Percentiles rank a stretch among this genome's conserved stretches.
phyloP scores from a whole-genome alignment of 2,113 vertebrate genomes.

The Nymphicus hollandicus region DNA sequence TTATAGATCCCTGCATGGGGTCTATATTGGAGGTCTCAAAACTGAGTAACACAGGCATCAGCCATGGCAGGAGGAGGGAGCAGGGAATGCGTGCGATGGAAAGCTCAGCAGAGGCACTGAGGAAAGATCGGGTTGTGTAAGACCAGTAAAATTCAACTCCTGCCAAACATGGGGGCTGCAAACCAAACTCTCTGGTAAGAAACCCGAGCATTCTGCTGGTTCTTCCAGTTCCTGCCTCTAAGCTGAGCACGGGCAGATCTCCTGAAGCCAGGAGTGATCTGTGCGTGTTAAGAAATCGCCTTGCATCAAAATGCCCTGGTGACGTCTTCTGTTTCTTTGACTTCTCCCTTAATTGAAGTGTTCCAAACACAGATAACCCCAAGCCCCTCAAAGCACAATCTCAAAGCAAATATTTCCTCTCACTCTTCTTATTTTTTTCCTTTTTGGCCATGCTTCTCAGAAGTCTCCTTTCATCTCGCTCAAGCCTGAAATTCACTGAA shows the following conservation, averaged over 20 bases:
- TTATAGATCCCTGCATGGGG: neutral
- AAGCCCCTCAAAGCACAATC: neutral
- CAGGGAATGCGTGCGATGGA: neutral
- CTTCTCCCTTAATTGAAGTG: neutral
- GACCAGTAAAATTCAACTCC: neutral
- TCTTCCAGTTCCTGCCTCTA: neutral
- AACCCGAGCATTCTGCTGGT: neutral
- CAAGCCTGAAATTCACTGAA: slow-evolving; percentile 1
- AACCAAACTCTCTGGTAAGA: neutral
- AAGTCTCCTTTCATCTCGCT: neutral
- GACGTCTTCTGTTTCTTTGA: neutral
- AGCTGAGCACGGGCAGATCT: neutral
- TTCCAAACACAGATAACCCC: neutral
- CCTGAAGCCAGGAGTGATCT: neutral
- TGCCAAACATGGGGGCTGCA: neutral
- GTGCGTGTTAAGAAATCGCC: neutral
- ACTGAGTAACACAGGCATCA: neutral
- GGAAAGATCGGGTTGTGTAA: neutral
- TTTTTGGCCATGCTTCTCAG: neutral
- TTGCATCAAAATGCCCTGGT: neutral
- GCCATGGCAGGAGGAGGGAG: neutral
- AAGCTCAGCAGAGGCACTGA: neutral
- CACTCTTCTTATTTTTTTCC: rapidly evolving
- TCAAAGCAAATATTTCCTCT: neutral
- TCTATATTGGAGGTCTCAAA: neutral